phyloP scores from a whole-genome alignment of 2,113 vertebrate species.

The Rynchops niger region DNA sequence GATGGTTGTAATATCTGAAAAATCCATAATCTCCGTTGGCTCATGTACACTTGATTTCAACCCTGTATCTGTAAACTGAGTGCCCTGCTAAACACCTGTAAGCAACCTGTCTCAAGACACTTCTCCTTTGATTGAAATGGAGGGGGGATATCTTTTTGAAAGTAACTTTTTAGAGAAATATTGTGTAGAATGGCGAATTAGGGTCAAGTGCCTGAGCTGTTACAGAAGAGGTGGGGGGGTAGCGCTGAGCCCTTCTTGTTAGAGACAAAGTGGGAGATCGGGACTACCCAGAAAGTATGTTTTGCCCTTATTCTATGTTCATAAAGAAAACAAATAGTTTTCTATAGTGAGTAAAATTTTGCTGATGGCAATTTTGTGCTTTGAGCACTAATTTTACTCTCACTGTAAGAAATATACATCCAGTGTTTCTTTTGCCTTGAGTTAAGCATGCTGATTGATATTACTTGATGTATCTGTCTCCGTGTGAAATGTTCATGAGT shows the following conservation, averaged over 20 bases:
- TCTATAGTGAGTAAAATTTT: not conserved
- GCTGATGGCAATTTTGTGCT: not conserved
- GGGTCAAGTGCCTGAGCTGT: not conserved
- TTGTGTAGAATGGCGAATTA: not conserved
- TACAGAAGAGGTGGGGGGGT: rapidly evolving
- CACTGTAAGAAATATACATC: not conserved
- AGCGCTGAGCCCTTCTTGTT: not conserved
- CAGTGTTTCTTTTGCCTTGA: not conserved
- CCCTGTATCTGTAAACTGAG: not conserved
- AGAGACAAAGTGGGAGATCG: not conserved
- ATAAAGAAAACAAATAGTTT: not conserved
- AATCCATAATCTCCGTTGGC: not conserved
- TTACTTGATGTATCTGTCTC: not conserved
- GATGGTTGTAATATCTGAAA: not conserved
- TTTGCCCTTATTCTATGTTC: not conserved
- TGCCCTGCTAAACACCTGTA: not conserved
- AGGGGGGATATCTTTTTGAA: not conserved
- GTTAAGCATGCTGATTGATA: not conserved
- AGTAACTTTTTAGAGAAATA: not conserved
- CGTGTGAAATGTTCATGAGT: not conserved
- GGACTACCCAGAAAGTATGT: not conserved
- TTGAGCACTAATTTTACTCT: not conserved
- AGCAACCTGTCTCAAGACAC: not conserved
- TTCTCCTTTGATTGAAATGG: not conserved
- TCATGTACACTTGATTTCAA: not conserved